Percentiles rank a stretch among this genome's conserved stretches.
These are phyloP conservation scores for Sepiola atlantica DNA, from an alignment of 2,888 invertebrate genomes.

Conservation along the genomic window DNA sequence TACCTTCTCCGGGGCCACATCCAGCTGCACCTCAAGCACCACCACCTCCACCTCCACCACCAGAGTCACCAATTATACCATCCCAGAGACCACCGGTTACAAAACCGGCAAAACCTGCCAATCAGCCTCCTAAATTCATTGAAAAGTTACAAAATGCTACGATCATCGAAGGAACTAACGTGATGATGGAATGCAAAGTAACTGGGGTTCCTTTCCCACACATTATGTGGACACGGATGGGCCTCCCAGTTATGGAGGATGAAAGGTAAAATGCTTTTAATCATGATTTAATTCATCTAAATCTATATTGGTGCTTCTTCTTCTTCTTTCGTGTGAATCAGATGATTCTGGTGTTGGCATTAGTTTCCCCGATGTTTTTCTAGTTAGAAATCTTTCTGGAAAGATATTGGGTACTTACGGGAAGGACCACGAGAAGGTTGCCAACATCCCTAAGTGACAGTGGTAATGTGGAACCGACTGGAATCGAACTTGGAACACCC, in stretches of 20 bases:
- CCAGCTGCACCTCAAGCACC: slow-evolving; percentile 44
- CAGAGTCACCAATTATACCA: background rate
- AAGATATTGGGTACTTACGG: too few relatives aligned
- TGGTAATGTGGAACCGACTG: too few relatives aligned
- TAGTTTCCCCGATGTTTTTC: too few relatives aligned
- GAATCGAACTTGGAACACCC: too few relatives aligned
- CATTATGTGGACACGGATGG: slow-evolving; percentile 70
- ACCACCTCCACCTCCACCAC: slow-evolving; percentile 45
- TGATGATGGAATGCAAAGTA: slow-evolving; percentile 71
- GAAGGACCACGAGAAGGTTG: too few relatives aligned
- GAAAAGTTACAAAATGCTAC: slow-evolving; percentile 66
- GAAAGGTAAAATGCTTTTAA: slow-evolving; percentile 62
- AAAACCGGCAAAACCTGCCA: slow-evolving; percentile 55
- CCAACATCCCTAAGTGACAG: too few relatives aligned
- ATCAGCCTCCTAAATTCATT: slow-evolving; percentile 64
- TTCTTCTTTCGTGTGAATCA: too few relatives aligned
- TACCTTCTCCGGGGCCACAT: slow-evolving; percentile 49
- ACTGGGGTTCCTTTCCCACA: slow-evolving; percentile 72
- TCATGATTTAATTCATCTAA: background rate
- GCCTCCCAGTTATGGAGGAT: slow-evolving; percentile 70
- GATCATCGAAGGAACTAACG: slow-evolving; percentile 74
- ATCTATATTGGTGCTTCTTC: too few relatives aligned
- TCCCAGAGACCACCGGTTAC: slow-evolving; percentile 2
- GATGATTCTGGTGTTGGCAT: too few relatives aligned
- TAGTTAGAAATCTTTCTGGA: too few relatives aligned